Evolutionary conservation across 2,113 vertebrate genomes (phyloP).

Genomic region (Hemibagrus wyckioides): DNA sequence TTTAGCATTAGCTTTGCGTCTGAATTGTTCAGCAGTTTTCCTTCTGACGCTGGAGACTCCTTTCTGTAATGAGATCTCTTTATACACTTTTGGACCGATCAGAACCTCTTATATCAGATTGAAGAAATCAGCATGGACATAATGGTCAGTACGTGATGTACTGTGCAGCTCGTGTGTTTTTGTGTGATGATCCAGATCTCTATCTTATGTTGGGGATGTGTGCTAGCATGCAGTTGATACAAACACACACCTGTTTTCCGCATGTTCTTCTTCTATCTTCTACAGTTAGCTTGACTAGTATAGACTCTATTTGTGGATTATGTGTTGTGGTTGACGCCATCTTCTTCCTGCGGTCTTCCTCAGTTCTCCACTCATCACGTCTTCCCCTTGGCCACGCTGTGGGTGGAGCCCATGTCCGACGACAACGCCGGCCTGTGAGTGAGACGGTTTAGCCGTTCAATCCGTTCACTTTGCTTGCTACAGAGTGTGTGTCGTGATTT

Average conservation of each 20-base stretch:
- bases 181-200: background rate
- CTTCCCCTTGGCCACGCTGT: constrained; percentile 91
- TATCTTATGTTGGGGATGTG: constrained; percentile 6
- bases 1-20: background rate
- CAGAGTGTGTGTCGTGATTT: background rate
- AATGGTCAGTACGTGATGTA: background rate
- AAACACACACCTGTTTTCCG: background rate
- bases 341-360: constrained; percentile 30
- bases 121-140: background rate
- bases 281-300: background rate
- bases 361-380: constrained; percentile 98
- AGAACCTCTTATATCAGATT: background rate
- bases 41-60: background rate
- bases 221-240: constrained; percentile 5
- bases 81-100: background rate
- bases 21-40: background rate
- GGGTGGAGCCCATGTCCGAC: constrained; percentile 92
- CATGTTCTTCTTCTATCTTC: background rate
- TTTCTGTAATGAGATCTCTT: no score
- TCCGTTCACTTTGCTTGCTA: no score
- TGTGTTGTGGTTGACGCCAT: background rate
- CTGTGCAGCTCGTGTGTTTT: background rate
- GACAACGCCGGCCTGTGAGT: constrained; percentile 85
- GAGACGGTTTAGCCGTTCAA: constrained; percentile 21
- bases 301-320: background rate